Evolutionary conservation across 2,113 vertebrate genomes (phyloP).

Genomic region (Eudyptes chrysolophus): DNA sequence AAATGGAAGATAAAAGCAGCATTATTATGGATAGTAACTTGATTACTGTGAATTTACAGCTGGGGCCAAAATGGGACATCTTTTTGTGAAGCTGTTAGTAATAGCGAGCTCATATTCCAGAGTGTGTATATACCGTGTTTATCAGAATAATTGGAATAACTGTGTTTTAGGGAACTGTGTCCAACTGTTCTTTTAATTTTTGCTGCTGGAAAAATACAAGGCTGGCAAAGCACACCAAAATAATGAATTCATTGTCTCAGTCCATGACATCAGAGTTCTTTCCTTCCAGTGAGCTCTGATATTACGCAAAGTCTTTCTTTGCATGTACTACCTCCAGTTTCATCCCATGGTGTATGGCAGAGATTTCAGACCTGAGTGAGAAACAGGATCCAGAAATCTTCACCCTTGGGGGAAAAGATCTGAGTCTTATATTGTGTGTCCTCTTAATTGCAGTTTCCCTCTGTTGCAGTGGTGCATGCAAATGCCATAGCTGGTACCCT

Average conservation of each 20-base stretch:
- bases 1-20: background rate
- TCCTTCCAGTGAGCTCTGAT: background rate
- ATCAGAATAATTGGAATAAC: background rate
- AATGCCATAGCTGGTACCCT: background rate
- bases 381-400: background rate
- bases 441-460: background rate
- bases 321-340: background rate
- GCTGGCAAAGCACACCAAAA: background rate
- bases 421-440: background rate
- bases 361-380: background rate
- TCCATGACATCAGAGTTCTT: background rate
- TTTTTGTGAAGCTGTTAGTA: background rate
- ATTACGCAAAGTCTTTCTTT: background rate
- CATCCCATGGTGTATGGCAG: background rate
- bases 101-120: background rate
- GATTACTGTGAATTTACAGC: background rate
- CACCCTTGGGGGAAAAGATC: background rate
- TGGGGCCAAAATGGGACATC: background rate
- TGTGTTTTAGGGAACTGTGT: background rate
- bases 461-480: background rate
- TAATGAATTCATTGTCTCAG: background rate
- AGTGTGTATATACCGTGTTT: background rate
- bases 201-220: background rate
- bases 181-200: background rate
- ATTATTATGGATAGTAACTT: background rate